Base-by-base conservation (phyloP, 2,888 invertebrate species). In the Chrysodeixis includens region DNA sequence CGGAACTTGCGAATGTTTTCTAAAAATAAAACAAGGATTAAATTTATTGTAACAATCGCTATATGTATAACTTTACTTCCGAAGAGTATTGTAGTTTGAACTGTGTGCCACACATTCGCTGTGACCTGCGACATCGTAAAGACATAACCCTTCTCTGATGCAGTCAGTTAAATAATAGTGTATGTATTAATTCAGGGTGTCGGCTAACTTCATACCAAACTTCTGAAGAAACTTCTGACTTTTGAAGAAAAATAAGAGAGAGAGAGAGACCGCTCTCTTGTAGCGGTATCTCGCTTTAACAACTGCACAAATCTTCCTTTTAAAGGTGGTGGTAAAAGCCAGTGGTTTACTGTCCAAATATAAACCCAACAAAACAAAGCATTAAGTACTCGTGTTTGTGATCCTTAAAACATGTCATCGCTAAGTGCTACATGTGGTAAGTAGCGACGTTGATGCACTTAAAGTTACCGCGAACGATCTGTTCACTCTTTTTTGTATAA, bases 361-460 rank as follows among this genome's bases (percentile, higher is more conserved):
- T 20, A 49, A 20, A 49, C 0, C 46, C 10, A 10, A 49, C 46
- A 49, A 49, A 49, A 49, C 46, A 49, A 49, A 10, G 46, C 18
- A 20, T 49, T 26, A 26, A n/a, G n/a, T 46, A 46, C 46, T 3
- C 46, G 9, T 20, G 20, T 20, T 49, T 49, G 18, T 49, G 20
- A 20, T 18, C 46, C 46, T 49, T 49, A 49, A 18, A 49, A 20
- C 46, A 49, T 49, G 46, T 49, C 46, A 49, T 20, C 46, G 46
- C 20, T 49, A 49, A 49, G 46, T 49, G 46, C 46, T 49, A 18
- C 46, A 49, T 49, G 20, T 49, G 46, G 46, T 49, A 10, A 49
- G 18, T 49, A 18, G 20, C 18, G 10, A 20, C 46, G 18, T 49
- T 49, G 10, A 49, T 49, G 46, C 46, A 20, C 46, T 49, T 18